Evolutionary conservation across 2,888 invertebrate species (phyloP), one percentile per base, ranked within the genome.

Genomic region (Allygus modestus): DNA sequence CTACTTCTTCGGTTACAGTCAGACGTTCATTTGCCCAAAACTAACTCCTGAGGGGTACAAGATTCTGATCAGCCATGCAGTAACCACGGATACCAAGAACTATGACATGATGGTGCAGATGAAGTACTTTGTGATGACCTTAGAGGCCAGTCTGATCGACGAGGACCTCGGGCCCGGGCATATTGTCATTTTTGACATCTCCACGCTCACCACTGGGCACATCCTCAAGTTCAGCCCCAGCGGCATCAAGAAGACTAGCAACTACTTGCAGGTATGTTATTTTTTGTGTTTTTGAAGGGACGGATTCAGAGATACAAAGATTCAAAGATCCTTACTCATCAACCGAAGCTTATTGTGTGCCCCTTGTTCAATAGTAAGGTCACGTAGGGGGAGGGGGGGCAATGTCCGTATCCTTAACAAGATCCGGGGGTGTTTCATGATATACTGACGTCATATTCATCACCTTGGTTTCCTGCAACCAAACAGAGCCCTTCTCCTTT

Each of bases 31-130:
- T 15, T 33, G 58, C 20, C 83, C 83, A 0, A 54, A 75, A n/a
- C 28, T 15, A 5, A 83, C 83, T 7, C 83, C 83, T 17, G 83
- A 83, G 51, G 83, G 83, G 1, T 83, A 58, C 75, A 51, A 33
- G 12, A 51, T 83, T 9, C 58, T 83, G 26, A 26, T 83, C 28
- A 37, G 37, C n/a, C 83, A 75, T 23, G 46, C 61, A 1, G 58
- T 75, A 7, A 61, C 43, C 41, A 12, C 51, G 0, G 83, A 83
- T 12, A 83, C 75, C 28, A 83, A 83, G 54, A 28, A 37, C 41
- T 83, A 83, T 20, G 83, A 83, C 54, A 83, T 83, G 83, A 83
- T 58, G 37, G 61, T 33, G 0, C 83, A 83, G 37, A 83, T 83
- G 83, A 83, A 75, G 51, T 83, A 83, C 26, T 75, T 83, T 20